Conservation (phyloP, 2,888 invertebrate species). For the Agrypnus murinus region DNA sequence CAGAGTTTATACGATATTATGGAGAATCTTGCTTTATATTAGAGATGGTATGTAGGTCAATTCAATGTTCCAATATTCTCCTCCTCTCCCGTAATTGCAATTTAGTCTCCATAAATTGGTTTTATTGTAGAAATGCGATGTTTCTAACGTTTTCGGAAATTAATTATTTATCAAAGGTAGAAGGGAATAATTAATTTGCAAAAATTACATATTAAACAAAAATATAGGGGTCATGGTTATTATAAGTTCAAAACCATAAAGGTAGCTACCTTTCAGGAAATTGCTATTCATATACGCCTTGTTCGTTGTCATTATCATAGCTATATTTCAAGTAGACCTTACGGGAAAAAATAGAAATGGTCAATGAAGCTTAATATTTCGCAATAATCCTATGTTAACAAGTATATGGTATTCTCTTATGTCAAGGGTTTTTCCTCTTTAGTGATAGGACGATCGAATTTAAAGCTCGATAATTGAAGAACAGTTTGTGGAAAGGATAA, state of each 20-base stretch:
- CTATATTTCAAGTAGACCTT: no score
- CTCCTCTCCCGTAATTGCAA: slow-evolving; percentile 19
- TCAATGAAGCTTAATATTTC: no score
- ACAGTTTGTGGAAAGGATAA: slow-evolving; percentile 21
- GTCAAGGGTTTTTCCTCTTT: slow-evolving; percentile 13
- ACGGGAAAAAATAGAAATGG: no score
- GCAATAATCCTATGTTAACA: slow-evolving; percentile 20
- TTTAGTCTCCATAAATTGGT: slow-evolving; percentile 34
- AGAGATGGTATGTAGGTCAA: slow-evolving; percentile 8
- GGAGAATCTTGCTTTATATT: not conserved
- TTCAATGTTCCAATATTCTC: slow-evolving; percentile 31
- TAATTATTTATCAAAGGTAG: slow-evolving; percentile 6
- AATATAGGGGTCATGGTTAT: no score
- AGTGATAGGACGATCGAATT: slow-evolving; percentile 15
- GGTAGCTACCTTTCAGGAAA: not conserved
- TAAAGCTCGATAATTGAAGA: slow-evolving; percentile 30
- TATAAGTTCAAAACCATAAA: no score
- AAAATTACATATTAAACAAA: no score
- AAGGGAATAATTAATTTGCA: no score
- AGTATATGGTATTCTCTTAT: slow-evolving; percentile 2
- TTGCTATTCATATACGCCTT: not conserved
- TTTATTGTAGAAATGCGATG: slow-evolving; percentile 37
- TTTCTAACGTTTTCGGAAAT: not conserved
- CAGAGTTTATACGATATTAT: not conserved
- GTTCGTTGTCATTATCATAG: no score